Percentiles rank a stretch among this genome's conserved stretches.
phyloP scores from a whole-genome alignment of 1,140 invertebrate genomes.

The Neodiprion virginianus region DNA sequence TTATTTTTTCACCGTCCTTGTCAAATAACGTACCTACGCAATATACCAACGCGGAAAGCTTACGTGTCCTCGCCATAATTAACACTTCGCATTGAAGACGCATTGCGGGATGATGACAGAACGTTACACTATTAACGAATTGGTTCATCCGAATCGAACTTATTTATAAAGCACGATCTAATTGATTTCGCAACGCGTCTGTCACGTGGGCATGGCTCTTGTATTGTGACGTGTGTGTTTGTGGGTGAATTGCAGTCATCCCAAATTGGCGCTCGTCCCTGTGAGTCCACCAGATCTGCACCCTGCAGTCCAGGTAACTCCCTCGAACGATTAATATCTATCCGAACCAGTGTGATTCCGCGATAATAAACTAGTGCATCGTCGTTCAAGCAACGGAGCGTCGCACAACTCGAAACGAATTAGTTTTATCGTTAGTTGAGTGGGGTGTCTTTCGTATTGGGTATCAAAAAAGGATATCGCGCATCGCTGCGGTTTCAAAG shows the following conservation, averaged over 20 bases:
- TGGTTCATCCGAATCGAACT: neutral
- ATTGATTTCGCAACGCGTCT: neutral
- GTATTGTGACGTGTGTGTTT: slow-evolving; percentile 47
- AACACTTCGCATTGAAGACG: neutral
- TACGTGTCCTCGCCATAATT: neutral
- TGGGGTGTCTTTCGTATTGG: neutral
- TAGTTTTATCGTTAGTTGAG: neutral
- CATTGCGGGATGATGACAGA: neutral
- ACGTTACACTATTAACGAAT: neutral
- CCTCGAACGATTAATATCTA: slow-evolving; percentile 35
- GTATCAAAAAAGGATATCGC: neutral
- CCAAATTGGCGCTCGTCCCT: slow-evolving; percentile 55
- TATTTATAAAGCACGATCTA: slow-evolving; percentile 1
- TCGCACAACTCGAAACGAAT: neutral
- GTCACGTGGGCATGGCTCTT: slow-evolving; percentile 47
- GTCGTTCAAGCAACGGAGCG: neutral
- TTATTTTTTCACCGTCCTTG: neutral
- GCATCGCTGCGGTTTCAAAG: too few species aligned
- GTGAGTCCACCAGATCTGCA: slow-evolving; percentile 51
- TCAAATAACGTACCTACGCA: neutral
- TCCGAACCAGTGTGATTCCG: neutral
- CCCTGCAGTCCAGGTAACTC: slow-evolving; percentile 57
- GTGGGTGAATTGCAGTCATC: slow-evolving; percentile 53
- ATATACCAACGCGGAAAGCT: neutral
- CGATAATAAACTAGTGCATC: neutral